phyloP scores from a whole-genome alignment of 2,113 vertebrate genomes.

The Oreotrochilus melanogaster region DNA sequence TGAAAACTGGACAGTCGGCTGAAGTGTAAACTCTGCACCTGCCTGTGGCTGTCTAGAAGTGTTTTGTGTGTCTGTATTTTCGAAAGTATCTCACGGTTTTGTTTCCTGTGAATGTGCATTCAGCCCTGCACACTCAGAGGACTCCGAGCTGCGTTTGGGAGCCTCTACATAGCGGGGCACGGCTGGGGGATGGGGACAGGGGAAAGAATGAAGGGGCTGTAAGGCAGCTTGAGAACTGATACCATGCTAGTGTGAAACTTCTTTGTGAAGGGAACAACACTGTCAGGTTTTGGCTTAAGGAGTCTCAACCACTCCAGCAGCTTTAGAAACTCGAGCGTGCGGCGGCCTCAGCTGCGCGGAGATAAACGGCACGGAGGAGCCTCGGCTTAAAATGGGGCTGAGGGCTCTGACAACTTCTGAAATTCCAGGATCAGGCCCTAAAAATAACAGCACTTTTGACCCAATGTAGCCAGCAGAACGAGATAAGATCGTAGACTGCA shows the following conservation, averaged over 20 bases:
- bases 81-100: constrained; percentile 65
- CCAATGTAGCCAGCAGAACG: not conserved
- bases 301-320: not conserved
- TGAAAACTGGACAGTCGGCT: not conserved
- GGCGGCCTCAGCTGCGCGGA: not conserved
- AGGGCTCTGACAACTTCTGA: not conserved
- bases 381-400: not conserved
- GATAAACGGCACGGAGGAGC: not conserved
- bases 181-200: not conserved
- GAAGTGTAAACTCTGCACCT: constrained; percentile 19
- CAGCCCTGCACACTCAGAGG: constrained; percentile 45
- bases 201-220: constrained; percentile 21
- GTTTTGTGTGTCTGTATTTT: constrained; percentile 46
- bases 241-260: not conserved
- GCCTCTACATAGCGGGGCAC: not conserved
- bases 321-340: not conserved
- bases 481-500: not conserved
- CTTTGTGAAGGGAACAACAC: constrained; percentile 5
- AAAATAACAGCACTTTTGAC: not conserved
- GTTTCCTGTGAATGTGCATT: constrained; percentile 64
- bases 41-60: constrained; percentile 7
- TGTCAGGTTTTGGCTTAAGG: not conserved
- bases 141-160: constrained; percentile 49
- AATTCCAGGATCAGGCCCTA: constrained; percentile 12
- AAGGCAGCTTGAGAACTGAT: constrained; percentile 12